phyloP scores from a whole-genome alignment of 2,113 vertebrate genomes.

The Gorsachius goisagi region DNA sequence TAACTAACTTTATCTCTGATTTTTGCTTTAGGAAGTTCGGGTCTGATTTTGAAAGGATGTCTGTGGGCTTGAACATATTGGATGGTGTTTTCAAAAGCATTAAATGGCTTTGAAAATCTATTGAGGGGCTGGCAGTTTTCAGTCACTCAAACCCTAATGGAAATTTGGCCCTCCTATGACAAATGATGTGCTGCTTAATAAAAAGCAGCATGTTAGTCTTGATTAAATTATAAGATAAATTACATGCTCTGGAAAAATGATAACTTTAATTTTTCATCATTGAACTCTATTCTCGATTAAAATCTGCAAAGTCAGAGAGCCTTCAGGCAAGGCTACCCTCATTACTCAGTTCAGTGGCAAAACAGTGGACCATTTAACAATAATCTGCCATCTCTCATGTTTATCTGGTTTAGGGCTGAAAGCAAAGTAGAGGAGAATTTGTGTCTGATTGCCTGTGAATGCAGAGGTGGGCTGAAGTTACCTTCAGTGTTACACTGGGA shows the following conservation, averaged over 20 bases:
- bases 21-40: not conserved
- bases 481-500: not conserved
- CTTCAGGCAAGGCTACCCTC: not conserved
- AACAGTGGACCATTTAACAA: not conserved
- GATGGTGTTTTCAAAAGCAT: not conserved
- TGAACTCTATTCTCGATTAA: conserved; percentile 1
- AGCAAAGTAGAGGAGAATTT: not conserved
- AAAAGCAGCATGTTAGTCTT: not conserved
- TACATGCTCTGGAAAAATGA: not conserved
- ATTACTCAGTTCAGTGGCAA: not conserved
- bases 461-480: not conserved
- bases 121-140: not conserved
- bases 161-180: not conserved
- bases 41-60: not conserved
- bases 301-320: not conserved
- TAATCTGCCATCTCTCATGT: not conserved
- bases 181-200: not conserved
- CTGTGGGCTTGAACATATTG: not conserved
- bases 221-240: conserved; percentile 5
- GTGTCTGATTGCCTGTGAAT: not conserved
- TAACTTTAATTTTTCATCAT: not conserved
- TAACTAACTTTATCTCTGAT: not conserved
- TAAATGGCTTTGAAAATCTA: not conserved
- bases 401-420: not conserved
- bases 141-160: not conserved